Base-by-base conservation (phyloP, 2,888 invertebrate species). In the Sarcophaga variegata region DNA sequence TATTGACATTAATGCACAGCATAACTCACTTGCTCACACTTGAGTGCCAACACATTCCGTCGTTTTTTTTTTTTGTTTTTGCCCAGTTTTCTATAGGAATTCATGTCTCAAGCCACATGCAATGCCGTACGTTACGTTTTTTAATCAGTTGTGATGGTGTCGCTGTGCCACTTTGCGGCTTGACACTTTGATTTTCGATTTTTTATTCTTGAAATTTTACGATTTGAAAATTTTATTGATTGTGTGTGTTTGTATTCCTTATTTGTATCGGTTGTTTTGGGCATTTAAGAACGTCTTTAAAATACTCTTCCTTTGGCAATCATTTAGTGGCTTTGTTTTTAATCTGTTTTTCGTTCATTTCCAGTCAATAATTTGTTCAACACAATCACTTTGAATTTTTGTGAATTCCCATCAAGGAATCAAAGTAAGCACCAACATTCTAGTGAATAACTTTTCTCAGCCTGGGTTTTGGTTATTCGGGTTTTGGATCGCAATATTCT, bases 1-100 rank as follows among this genome's bases (percentile, higher is more conserved):
- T 80, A 67, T 87, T 75, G 20, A 89, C 90, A 85, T 91, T 91
- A 92, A 91, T 92, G 91, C 89, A 90, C 77, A 79, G 90, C 89
- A 91, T 92, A 91, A 91, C 90, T 92, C 91, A 91, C 90, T 90
- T 90, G 81, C 54, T 54, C 2, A 14, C 14, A 17, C 54, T 54
- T 14, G 14, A 17, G 12, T 54, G 12, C 12, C 54, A 37, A 37
- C 22, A 0, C 37, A 37, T 37, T 37, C 37, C 37, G 37, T 37
- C 37, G 37, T 37, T 37, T 27, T 5, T 27, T 27, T 27, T 27
- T 37, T 37, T 27, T 5, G 6, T 27, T 27, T 27, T 27, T 27
- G 27, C 0, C 27, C 27, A 8, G 81, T 77, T 74, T 86, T 88
- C 84, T 89, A 81, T 82, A 79, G 45, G 22, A 72, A 67, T 67